Evolutionary conservation across 2,888 invertebrate species (phyloP).

Genomic region (Chymomyza procnemis): DNA sequence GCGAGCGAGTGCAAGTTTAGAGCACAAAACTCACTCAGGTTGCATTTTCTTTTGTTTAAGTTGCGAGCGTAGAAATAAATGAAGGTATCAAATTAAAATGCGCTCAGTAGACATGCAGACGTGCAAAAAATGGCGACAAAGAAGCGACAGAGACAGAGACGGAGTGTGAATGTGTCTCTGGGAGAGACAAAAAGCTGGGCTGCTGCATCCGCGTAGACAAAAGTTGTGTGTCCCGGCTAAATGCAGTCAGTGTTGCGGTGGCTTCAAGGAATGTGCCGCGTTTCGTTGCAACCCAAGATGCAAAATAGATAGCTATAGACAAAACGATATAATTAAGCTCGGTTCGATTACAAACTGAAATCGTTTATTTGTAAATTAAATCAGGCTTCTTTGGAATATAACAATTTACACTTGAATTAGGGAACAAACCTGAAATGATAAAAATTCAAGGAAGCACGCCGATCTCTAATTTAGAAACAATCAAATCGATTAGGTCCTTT

Average conservation of each 20-base stretch:
- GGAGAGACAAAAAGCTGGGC: neutral
- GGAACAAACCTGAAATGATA: too few species aligned
- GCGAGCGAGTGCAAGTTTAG: slow-evolving; percentile 9
- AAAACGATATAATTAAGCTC: too few species aligned
- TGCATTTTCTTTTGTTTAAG: slow-evolving; percentile 62
- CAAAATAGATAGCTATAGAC: too few species aligned
- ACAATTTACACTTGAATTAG: too few species aligned
- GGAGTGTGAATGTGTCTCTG: neutral
- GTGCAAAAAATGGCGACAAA: slow-evolving; percentile 6
- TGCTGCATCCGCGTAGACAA: neutral
- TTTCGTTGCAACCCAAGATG: too few species aligned
- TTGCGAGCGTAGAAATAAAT: slow-evolving; percentile 57
- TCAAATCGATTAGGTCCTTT: too few species aligned
- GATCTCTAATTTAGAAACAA: too few species aligned
- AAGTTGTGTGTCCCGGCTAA: slow-evolving; percentile 4
- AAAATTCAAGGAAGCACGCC: too few species aligned
- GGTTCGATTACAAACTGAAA: too few species aligned
- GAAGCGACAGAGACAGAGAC: slow-evolving; percentile 2
- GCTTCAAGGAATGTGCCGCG: too few species aligned
- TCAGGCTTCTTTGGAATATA: too few species aligned
- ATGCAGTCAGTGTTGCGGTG: neutral
- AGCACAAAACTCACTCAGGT: slow-evolving; percentile 17
- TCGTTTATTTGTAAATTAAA: too few species aligned
- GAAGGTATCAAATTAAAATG: slow-evolving; percentile 72
- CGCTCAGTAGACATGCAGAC: slow-evolving; percentile 46